phyloP scores from a whole-genome alignment of 2,113 vertebrate genomes.

The Lipotes vexillifer region DNA sequence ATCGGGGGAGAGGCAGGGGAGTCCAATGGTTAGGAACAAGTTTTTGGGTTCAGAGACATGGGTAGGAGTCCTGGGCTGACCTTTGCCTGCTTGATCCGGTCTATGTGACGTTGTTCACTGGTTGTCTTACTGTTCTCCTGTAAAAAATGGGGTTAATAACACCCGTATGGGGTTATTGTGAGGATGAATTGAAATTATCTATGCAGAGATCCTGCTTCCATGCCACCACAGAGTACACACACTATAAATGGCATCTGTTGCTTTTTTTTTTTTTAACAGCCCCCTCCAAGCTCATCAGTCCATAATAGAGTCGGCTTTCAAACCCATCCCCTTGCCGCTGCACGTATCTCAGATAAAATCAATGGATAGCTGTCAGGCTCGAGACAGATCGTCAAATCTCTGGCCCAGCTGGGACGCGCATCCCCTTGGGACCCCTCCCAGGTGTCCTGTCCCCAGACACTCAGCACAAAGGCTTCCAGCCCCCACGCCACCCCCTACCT shows the following conservation, averaged over 20 bases:
- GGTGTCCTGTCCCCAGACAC: background rate
- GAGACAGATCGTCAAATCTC: background rate
- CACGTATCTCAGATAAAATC: background rate
- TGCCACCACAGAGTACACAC: fast-evolving
- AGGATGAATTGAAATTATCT: background rate
- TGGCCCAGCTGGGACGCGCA: background rate
- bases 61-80: background rate
- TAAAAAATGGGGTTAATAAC: background rate
- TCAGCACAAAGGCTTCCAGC: background rate
- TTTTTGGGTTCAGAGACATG: background rate
- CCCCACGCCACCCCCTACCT: constrained; percentile 51
- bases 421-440: background rate
- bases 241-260: background rate
- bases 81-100: background rate
- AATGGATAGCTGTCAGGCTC: background rate
- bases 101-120: background rate
- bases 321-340: background rate
- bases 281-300: background rate
- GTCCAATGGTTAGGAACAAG: background rate
- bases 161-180: too few relatives aligned
- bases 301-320: background rate
- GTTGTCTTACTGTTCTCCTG: background rate
- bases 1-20: background rate
- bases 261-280: background rate
- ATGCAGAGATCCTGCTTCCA: background rate